Percentiles rank a stretch among this genome's conserved stretches.
These are phyloP conservation scores for Anorthoa munda DNA, from an alignment of 2,888 invertebrate genomes.

Conservation along the genomic window DNA sequence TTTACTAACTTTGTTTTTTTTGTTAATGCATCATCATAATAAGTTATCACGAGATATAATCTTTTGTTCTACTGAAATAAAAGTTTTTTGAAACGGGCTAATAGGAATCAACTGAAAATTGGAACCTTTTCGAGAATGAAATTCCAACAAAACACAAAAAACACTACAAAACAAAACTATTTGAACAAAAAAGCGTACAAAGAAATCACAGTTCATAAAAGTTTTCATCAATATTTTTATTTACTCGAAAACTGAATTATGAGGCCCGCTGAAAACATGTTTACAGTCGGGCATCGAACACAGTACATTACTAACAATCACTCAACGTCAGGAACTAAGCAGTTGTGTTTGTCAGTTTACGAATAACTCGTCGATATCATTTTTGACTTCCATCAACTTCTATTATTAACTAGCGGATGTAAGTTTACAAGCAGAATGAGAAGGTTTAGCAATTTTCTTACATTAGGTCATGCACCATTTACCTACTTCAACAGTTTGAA, in stretches of 20 bases:
- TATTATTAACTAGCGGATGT: constrained; percentile 20
- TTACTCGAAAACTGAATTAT: constrained; percentile 21
- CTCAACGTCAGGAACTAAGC: constrained; percentile 51
- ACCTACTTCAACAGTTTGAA: neutral
- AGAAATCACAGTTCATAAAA: neutral
- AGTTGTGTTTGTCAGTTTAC: constrained; percentile 39
- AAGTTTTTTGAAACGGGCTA: neutral
- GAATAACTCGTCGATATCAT: constrained; percentile 4
- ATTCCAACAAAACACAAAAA: too few species aligned
- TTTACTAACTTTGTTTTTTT: neutral
- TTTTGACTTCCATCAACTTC: constrained; percentile 32
- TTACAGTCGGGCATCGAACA: constrained; percentile 52
- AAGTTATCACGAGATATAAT: neutral
- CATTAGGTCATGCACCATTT: too few species aligned
- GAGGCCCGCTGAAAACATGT: constrained; percentile 49
- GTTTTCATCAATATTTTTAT: constrained; percentile 36
- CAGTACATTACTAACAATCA: constrained; percentile 58
- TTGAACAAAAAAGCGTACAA: neutral
- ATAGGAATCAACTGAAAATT: neutral
- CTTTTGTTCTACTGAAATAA: neutral
- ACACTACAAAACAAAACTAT: too few species aligned
- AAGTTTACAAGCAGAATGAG: neutral
- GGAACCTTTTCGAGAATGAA: neutral
- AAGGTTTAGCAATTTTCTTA: neutral
- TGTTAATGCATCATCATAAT: too few species aligned